phyloP scores from a whole-genome alignment of 2,113 vertebrate genomes.

The Lycocorax pyrrhopterus region DNA sequence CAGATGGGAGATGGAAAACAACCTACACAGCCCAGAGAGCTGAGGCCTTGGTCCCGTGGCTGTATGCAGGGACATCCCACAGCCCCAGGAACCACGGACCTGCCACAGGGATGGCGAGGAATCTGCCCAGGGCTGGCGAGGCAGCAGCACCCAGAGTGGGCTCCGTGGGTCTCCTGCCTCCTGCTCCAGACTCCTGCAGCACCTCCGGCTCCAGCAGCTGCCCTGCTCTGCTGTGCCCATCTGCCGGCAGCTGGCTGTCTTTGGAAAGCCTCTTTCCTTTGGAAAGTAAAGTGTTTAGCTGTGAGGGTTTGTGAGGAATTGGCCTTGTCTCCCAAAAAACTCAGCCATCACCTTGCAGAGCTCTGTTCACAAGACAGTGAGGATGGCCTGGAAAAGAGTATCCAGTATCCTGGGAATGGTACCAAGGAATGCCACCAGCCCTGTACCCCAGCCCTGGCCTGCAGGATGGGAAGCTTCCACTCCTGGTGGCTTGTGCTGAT shows the following conservation, averaged over 20 bases:
- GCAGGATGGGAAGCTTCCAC: background rate
- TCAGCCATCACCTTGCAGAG: background rate
- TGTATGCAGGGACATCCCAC: background rate
- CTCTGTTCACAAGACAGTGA: accelerated
- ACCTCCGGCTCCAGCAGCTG: background rate
- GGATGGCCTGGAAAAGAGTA: background rate
- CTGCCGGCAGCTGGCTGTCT: background rate
- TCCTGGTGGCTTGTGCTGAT: background rate
- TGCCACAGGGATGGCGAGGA: accelerated
- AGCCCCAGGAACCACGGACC: accelerated
- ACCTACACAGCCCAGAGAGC: background rate
- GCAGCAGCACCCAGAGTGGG: background rate
- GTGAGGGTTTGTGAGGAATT: background rate
- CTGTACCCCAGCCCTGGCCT: background rate
- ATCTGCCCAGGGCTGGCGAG: accelerated
- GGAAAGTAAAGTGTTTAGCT: background rate
- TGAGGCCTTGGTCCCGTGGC: background rate
- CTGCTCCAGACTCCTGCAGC: background rate
- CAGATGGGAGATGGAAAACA: background rate
- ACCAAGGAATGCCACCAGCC: background rate
- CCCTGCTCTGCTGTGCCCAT: background rate
- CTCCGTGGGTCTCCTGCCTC: background rate
- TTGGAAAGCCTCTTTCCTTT: background rate
- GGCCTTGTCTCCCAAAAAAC: background rate
- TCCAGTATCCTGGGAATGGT: background rate